Base-by-base conservation (phyloP, 2,797 vertebrate species). In the Etheostoma perlongum region DNA sequence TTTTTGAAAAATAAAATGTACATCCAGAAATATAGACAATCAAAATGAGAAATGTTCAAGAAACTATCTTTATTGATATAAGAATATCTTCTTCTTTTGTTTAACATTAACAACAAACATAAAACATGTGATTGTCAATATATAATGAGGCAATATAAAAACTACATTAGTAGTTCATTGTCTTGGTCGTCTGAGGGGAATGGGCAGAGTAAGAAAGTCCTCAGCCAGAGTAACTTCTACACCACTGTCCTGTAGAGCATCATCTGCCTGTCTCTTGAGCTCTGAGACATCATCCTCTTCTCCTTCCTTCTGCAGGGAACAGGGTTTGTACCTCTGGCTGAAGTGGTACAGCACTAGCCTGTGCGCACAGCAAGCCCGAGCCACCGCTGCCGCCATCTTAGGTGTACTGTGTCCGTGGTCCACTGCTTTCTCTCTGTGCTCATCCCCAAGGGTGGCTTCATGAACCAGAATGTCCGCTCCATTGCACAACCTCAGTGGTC, bases 21-120 rank as follows among this genome's bases (percentile, higher is more conserved):
- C 94, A 95, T 95, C 90, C 94, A 95, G 94, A 95, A 94, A 94
- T 95, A 93, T 94, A 95, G 97, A 99, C 98, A 99, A 99, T 99
- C 98, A 96, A 96, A 96, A 96, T 95, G 95, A 92, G 91, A 96
- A 95, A 95, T 96, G 96, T 97, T 96, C 94, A 95, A 96, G 94
- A 97, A 96, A 95, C 96, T 96, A 96, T 97, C 92, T 96, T 96
- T 98, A 93, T 97, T 96, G 96, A 98, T 97, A 97, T 98, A 98
- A 97, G 94, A 97, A 97, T 97, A 84, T 82, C 85, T 83, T 36
- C 9, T 78, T 75, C 71, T 96, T 98, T 98, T 96, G 96, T 97
- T 97, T 93, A 96, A 96, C 96, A 97, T 99, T 97, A 97, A 40
- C 36, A 40, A 40, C 36, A 40, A 11, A 4, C 36, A 40, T 40